Base-by-base conservation (phyloP, 64 coral and sea anemone species). In the Orbicella faveolata region DNA sequence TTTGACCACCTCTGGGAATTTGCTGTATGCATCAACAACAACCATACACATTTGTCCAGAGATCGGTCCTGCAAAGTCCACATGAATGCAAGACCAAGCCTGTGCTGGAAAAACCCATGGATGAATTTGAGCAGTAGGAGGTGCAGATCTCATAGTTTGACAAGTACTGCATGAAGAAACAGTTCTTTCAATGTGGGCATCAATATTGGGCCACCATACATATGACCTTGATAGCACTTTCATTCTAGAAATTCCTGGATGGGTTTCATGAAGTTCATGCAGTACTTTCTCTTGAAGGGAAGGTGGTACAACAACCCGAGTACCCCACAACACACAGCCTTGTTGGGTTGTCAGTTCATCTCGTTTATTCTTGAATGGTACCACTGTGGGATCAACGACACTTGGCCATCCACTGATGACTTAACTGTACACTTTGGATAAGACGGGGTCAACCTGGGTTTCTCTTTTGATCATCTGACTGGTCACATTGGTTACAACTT, bases 181-280 rank as follows among this genome's bases (percentile, higher is more conserved):
- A 83, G 53, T 83, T 61, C 53, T 52, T 35, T 83, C 80, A 62
- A 83, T 83, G 53, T 83, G 19, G 19, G 52, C 4, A 62, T 83
- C 80, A 83, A 83, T 83, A 34, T 54, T 62, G 9, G 59, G 52
- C 53, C 53, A 63, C 80, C 80, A 83, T 6, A 83, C 52, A 83
- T 83, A 83, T 14, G 80, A 83, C 23, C 55, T 62, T 62, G 80
- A 41, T 63, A 62, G 23, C 9, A 53, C 80, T 63, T 83, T 83
- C 80, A 83, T 83, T 62, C 30, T 83, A 5, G 80, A 62, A 3
- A 83, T 83, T n/a, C 80, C 80, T 25, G 80, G 80, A 63, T 83
- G 80, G 61, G 55, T 83, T 59, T 83, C 80, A 16, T 81, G 79
- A 2, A 83, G 33, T 63, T 83, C 80, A 2, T 83, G 3, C 17